These are phyloP conservation scores for Manduca sexta DNA, from an alignment of 1,140 invertebrate species.

Conservation along the genomic window DNA sequence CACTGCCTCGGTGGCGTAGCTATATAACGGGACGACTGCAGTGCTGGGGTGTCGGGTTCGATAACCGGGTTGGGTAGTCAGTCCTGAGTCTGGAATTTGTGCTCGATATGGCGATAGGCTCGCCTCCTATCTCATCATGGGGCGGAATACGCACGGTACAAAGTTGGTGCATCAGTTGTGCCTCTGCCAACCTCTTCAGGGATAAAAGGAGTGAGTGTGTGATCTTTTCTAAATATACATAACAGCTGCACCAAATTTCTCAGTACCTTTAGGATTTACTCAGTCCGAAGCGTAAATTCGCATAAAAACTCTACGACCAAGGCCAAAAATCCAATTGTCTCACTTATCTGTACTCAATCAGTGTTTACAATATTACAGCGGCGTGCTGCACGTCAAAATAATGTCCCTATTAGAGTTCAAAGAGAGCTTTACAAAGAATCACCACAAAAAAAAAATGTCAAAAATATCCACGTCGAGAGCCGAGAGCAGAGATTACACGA, in stretches of 20 bases:
- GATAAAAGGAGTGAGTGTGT: too few relatives aligned
- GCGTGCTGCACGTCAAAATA: slow-evolving; percentile 67
- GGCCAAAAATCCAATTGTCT: slow-evolving; percentile 52
- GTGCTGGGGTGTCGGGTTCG: too few relatives aligned
- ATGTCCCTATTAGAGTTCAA: slow-evolving; percentile 70
- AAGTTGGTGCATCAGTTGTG: too few relatives aligned
- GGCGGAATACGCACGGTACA: too few relatives aligned
- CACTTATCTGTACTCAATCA: slow-evolving; percentile 69
- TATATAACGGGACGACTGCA: too few relatives aligned
- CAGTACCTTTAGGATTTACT: slow-evolving; percentile 9
- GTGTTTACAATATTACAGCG: slow-evolving; percentile 67
- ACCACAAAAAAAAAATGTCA: slow-evolving; percentile 63
- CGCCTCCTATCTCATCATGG: too few relatives aligned
- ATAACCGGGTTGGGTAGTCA: too few relatives aligned
- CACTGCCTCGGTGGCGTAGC: too few relatives aligned
- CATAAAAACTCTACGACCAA: slow-evolving; percentile 47
- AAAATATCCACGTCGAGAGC: slow-evolving; percentile 51
- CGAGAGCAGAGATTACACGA: slow-evolving; percentile 53
- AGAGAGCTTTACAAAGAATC: slow-evolving; percentile 61
- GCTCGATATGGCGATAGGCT: too few relatives aligned
- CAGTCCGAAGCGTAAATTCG: slow-evolving; percentile 18
- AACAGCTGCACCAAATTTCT: slow-evolving; percentile 13
- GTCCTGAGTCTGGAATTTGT: too few relatives aligned
- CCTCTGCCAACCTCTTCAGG: too few relatives aligned
- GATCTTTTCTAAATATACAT: too few relatives aligned